Percentiles rank a stretch among this genome's conserved stretches.
Conservation (phyloP, 1,140 invertebrate species). For the Metaphire vulgaris region DNA sequence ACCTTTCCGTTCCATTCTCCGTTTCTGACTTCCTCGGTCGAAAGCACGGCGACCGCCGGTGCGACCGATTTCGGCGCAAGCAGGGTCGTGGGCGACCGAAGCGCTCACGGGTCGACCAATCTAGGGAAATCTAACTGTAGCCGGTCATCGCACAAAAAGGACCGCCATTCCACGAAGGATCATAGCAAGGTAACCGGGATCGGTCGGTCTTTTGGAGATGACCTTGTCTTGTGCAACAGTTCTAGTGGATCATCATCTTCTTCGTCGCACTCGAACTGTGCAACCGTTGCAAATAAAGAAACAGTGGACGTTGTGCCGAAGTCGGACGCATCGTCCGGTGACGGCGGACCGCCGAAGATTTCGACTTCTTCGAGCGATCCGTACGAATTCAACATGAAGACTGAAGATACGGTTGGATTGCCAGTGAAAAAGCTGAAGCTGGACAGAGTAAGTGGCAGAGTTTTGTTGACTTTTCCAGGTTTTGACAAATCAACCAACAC, state of each 20-base stretch:
- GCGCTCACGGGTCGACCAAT: neutral
- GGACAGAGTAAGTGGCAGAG: constrained; percentile 38
- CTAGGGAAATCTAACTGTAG: neutral
- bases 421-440: constrained; percentile 47
- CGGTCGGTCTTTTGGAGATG: neutral
- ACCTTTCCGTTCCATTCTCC: neutral
- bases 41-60: neutral
- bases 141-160: neutral
- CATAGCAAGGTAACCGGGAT: neutral
- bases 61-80: neutral
- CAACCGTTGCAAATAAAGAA: no score
- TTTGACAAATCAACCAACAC: neutral
- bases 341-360: no score
- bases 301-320: no score
- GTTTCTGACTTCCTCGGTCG: neutral
- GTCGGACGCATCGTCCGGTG: no score
- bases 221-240: no score
- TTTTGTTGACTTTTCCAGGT: neutral
- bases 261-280: no score
- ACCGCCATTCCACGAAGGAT: neutral
- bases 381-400: constrained; percentile 49
- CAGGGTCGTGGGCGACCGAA: neutral
- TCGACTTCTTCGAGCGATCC: constrained; percentile 32
- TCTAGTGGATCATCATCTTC: neutral
- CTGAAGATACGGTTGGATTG: constrained; percentile 41